Conservation (phyloP, 1,140 invertebrate species). For the Drosophila micromelanica region DNA sequence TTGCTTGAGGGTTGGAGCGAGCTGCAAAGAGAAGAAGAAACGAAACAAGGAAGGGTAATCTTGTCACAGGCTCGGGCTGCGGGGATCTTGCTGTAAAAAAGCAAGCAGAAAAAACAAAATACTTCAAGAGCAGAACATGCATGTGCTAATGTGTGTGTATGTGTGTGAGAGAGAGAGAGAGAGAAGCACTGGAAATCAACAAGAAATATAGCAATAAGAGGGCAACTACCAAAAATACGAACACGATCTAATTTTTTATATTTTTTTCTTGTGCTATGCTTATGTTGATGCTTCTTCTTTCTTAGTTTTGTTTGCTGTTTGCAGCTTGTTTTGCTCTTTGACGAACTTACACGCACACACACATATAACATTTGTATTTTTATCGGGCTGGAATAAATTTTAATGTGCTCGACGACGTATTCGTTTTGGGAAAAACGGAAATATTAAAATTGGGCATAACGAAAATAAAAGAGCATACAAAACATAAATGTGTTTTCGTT, state of each 20-base stretch:
- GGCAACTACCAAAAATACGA: conserved; percentile 41
- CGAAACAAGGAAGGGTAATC: conserved; percentile 18
- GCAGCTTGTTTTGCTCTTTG: conserved; percentile 21
- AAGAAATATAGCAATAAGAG: conserved; percentile 46
- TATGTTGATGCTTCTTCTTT: conserved; percentile 18
- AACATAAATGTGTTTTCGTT: neutral
- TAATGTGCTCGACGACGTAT: conserved; percentile 36
- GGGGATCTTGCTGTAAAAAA: conserved; percentile 18
- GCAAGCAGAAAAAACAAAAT: conserved; percentile 1
- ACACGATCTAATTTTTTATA: conserved; percentile 43
- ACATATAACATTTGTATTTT: conserved; percentile 24
- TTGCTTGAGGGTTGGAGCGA: conserved; percentile 22
- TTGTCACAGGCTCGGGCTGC: conserved; percentile 24
- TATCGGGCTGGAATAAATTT: conserved; percentile 54
- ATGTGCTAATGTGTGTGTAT: neutral
- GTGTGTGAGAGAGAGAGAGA: no score
- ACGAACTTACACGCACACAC: conserved; percentile 5
- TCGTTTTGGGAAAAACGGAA: conserved; percentile 38
- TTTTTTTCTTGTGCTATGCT: conserved; percentile 12
- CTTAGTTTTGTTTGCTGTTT: conserved; percentile 13
- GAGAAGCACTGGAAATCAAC: conserved; percentile 34
- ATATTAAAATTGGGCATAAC: conserved; percentile 52
- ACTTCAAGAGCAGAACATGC: neutral
- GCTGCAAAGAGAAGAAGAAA: conserved; percentile 2
- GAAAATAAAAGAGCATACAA: conserved; percentile 36